A percentile compares a stretch with the other conserved stretches of the same genome.
These are phyloP conservation scores for Corythornis vintsioides DNA, from an alignment of 2,113 vertebrate genomes.

Conservation along the genomic window DNA sequence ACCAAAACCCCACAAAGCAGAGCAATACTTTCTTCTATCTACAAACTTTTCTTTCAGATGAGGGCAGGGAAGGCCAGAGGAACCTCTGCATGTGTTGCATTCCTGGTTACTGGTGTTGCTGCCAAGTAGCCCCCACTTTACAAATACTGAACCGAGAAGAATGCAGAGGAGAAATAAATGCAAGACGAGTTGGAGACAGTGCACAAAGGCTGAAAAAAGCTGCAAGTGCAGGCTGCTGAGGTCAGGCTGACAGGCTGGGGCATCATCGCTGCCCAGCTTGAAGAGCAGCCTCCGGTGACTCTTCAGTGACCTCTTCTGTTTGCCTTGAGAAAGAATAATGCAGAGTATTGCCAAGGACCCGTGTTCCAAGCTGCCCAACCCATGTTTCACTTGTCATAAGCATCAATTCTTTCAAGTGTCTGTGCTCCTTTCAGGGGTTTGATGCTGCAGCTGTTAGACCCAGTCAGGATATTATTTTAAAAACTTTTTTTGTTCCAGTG, in stretches of 20 bases:
- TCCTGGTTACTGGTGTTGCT: neutral
- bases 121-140: neutral
- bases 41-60: neutral
- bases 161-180: neutral
- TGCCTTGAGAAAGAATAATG: neutral
- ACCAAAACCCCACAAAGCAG: neutral
- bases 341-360: neutral
- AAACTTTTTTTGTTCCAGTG: neutral
- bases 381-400: neutral
- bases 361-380: neutral
- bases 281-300: neutral
- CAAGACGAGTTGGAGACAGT: neutral
- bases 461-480: neutral
- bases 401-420: neutral
- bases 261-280: neutral
- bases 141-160: neutral
- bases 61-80: neutral
- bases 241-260: neutral
- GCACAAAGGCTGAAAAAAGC: neutral
- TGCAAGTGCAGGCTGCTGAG: neutral
- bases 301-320: neutral
- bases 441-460: neutral
- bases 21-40: constrained; percentile 9
- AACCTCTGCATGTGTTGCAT: neutral
- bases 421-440: neutral